Percentiles rank a stretch among this genome's conserved stretches.
These are phyloP conservation scores for Galerucella pusilla DNA, from an alignment of 2,888 invertebrate species.

Conservation along the genomic window DNA sequence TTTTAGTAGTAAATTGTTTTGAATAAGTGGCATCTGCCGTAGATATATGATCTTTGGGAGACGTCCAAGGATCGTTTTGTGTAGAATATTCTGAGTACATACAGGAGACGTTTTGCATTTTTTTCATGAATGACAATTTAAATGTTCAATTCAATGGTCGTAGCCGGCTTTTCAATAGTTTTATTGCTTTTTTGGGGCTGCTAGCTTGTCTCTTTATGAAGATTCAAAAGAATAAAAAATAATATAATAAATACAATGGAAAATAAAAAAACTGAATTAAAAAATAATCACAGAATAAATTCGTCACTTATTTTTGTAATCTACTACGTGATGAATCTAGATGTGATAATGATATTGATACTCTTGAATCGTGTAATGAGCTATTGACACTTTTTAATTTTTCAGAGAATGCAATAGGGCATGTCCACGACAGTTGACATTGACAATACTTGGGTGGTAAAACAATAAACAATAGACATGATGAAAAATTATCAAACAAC, in stretches of 20 bases:
- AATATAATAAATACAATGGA: neutral
- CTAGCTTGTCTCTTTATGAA: neutral
- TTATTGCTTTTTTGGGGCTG: neutral
- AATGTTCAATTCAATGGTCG: conserved; percentile 1
- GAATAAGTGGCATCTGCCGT: conserved; percentile 36
- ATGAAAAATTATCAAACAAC: too few relatives aligned
- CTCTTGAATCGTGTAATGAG: too few relatives aligned
- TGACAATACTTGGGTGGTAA: too few relatives aligned
- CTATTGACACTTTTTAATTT: too few relatives aligned
- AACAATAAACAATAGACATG: too few relatives aligned
- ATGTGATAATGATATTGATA: too few relatives aligned
- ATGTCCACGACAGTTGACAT: too few relatives aligned
- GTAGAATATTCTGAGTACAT: conserved; percentile 32
- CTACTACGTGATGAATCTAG: too few relatives aligned
- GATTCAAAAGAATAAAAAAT: conserved; percentile 1
- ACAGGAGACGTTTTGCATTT: conserved; percentile 34
- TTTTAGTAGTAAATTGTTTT: conserved; percentile 32
- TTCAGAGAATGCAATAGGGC: too few relatives aligned
- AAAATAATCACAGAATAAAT: neutral
- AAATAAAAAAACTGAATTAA: neutral
- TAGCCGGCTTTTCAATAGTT: neutral
- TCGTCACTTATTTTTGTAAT: too few relatives aligned
- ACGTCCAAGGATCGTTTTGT: conserved; percentile 31
- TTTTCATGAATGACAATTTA: conserved; percentile 9
- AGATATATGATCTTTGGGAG: conserved; percentile 33